A percentile compares a stretch with the other conserved stretches of the same genome.
Conservation (phyloP, 2,113 vertebrate species). For the Haemorhous mexicanus region DNA sequence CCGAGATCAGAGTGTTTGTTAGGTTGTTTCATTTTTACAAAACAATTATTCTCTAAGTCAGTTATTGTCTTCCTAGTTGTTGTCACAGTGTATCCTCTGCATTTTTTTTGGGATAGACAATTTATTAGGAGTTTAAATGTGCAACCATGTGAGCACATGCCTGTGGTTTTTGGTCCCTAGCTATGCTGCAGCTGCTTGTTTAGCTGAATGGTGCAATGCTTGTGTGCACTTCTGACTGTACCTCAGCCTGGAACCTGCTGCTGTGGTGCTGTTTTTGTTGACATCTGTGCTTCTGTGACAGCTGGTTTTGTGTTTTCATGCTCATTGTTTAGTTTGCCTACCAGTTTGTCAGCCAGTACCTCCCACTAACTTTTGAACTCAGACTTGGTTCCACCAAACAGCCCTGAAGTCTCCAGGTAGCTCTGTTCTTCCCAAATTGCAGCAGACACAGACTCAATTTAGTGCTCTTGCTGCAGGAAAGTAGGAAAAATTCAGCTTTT, state of each 20-base stretch:
- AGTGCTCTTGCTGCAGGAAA: not conserved
- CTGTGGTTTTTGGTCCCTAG: not conserved
- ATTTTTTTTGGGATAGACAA: not conserved
- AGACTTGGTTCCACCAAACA: not conserved
- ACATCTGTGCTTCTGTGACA: not conserved
- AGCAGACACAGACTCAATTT: not conserved
- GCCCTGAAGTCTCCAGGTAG: not conserved
- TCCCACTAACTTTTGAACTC: not conserved
- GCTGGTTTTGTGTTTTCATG: not conserved
- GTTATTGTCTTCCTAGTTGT: not conserved
- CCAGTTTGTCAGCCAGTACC: not conserved
- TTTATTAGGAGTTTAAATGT: not conserved
- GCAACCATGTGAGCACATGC: too few relatives aligned
- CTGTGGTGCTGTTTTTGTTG: not conserved
- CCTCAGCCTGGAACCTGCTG: not conserved
- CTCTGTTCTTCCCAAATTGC: not conserved
- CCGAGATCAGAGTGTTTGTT: not conserved
- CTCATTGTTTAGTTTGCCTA: slow-evolving; percentile 2
- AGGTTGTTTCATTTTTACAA: not conserved
- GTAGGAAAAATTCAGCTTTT: not conserved
- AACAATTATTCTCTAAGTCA: not conserved
- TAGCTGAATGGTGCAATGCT: not conserved
- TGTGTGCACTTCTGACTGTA: not conserved
- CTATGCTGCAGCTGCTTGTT: not conserved
- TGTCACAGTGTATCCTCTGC: not conserved